Base-by-base conservation (phyloP, 1,140 invertebrate species). In the Cyclargus thomasi region DNA sequence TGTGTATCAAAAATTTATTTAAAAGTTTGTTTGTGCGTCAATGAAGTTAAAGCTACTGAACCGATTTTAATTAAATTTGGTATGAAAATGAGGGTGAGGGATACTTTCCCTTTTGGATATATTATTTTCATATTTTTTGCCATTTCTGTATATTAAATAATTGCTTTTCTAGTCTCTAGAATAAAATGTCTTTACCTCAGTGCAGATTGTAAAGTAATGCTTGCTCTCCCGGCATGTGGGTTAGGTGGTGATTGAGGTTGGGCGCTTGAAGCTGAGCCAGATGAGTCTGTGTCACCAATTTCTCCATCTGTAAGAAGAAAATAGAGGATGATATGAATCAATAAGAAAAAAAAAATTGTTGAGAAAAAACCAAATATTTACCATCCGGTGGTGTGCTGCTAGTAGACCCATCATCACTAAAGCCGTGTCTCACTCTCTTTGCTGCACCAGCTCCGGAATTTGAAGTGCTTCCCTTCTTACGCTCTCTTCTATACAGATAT, bases 401-500 rank as follows among this genome's bases (percentile, higher is more conserved):
- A 7, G 90, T 89, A 59, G 88, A 90, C 39, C 90, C 90, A 63
- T 90, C 90, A 68, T 91, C 90, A 67, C 82, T 86, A 68, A 86
- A 84, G 11, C 83, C 85, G 62, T 83, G 85, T 0, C 87, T 75
- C 11, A 75, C 62, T 53, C 85, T 79, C 65, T 90, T 88, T 5
- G 83, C 78, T 18, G 83, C 76, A 3, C 79, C 85, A 5, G 90
- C 82, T 72, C 90, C 90, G 53, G 88, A 75, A 57, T 68, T 83
- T 21, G 76, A 76, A 67, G 75, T 78, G 69, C 87, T 91, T 69
- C 93, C 91, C 76, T 95, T 95, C 77, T 95, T 95, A 7, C 94
- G 88, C 73, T 95, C 94, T 64, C 93, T 92, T 70, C 94, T 90
- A 83, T 96, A 96, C 47, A 96, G 91, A 90, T 96, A 95, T 6